Evolutionary conservation across 2,797 vertebrate genomes (phyloP).

Genomic region (Eleutherodactylus coqui): DNA sequence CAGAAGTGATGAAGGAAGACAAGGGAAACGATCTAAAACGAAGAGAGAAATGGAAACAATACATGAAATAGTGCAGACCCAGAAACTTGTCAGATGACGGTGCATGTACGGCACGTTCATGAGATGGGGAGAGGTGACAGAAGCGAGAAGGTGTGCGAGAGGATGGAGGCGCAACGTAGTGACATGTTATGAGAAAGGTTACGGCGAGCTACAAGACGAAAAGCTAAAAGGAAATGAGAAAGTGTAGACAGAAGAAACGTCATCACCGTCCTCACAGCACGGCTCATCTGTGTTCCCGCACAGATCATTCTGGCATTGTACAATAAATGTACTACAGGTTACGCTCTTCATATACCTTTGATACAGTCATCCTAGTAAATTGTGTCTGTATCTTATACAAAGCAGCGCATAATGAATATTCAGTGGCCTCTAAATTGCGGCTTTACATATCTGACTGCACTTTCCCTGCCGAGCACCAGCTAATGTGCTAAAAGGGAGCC

Average conservation of each 20-base stretch:
- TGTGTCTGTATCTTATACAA: background rate
- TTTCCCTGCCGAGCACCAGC: background rate
- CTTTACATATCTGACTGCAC: background rate
- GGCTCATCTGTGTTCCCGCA: background rate
- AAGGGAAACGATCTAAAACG: background rate
- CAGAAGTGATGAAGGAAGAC: conserved; percentile 9
- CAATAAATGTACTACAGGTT: background rate
- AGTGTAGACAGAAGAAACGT: background rate
- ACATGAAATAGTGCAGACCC: background rate
- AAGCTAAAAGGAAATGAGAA: background rate
- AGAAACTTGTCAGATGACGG: background rate
- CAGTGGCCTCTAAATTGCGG: background rate
- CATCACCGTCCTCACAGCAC: background rate
- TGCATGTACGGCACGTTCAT: background rate
- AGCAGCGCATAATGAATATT: too few relatives aligned
- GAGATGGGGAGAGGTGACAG: background rate
- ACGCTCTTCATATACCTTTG: background rate
- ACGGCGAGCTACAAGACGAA: background rate
- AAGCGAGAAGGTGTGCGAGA: background rate
- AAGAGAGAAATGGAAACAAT: background rate
- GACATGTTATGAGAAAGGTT: background rate
- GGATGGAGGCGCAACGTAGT: background rate
- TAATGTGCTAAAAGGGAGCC: too few relatives aligned
- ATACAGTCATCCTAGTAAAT: background rate
- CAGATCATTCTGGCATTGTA: background rate